phyloP scores from a whole-genome alignment of 2,113 vertebrate species.

The Petaurus breviceps region DNA sequence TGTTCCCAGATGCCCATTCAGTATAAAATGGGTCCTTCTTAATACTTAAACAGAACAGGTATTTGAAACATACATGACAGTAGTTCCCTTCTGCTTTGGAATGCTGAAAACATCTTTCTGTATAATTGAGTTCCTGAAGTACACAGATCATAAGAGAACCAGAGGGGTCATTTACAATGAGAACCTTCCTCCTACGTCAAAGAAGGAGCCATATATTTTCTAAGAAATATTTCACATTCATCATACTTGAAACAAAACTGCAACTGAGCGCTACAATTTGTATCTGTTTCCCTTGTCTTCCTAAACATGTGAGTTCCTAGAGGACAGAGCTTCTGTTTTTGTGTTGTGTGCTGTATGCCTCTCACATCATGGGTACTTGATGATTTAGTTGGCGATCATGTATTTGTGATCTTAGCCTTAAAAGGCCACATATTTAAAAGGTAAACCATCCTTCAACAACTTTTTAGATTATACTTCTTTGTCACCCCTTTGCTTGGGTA shows the following conservation, averaged over 20 bases:
- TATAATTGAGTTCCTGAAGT: constrained; percentile 61
- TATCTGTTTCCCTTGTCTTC: constrained; percentile 40
- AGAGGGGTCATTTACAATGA: background rate
- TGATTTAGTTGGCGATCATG: constrained; percentile 30
- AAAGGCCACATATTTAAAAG: constrained; percentile 60
- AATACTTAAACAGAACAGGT: constrained; percentile 50
- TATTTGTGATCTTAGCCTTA: background rate
- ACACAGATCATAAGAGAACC: background rate
- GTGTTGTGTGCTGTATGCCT: background rate
- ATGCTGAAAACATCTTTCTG: constrained; percentile 55
- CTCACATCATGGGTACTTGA: background rate
- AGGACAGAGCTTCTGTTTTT: background rate
- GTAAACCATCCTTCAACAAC: constrained; percentile 74
- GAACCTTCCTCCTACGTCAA: background rate
- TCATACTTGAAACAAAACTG: background rate
- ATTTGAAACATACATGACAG: constrained; percentile 23
- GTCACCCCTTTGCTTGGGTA: constrained; percentile 76
- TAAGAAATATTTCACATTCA: background rate
- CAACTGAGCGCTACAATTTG: constrained; percentile 6
- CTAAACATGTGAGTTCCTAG: background rate
- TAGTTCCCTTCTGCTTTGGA: constrained; percentile 54
- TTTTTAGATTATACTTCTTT: constrained; percentile 78
- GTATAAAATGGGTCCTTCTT: constrained; percentile 12
- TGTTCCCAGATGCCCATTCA: constrained; percentile 10
- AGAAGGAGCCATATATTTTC: background rate